Evolutionary conservation across 2,888 invertebrate species (phyloP), one percentile per base, ranked within the genome.

Genomic region (Boloria selene): DNA sequence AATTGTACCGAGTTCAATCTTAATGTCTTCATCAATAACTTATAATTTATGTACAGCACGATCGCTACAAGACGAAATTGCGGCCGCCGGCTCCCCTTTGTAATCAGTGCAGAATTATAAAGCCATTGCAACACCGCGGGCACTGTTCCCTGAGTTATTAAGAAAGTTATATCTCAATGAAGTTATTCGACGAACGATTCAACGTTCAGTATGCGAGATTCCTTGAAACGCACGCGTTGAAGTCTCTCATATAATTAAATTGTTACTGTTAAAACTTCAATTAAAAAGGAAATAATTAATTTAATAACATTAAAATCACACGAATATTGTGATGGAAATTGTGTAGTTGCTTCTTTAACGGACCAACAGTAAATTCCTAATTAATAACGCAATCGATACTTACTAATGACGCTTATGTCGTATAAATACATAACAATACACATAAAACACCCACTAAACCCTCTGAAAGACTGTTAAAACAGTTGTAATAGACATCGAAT

Each of bases 81-180:
- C 93, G 93, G 93, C 93, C 93, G 93, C 93, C 93, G 94, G 93
- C 93, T 92, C 92, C 92, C 86, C 88, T 90, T 90, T 90, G 90
- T 90, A 92, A 92, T 92, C 91, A 91, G 88, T 86, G 86, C 86
- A 87, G 86, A 88, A 91, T 92, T 91, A 91, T 90, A 91, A 90
- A 87, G 84, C 86, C 84, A 82, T 87, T 85, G 85, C 85, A 85
- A 82, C 86, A 88, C 90, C 88, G 88, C 87, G 75, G 88, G 88
- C 82, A 82, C 81, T 80, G 81, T 79, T 78, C 76, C 75, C 72
- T 73, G 77, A 80, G 81, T 82, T 83, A 80, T 83, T 84, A 80
- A 82, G 77, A 84, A 81, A 83, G 78, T 84, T 84, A 78, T 82
- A 82, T 84, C 84, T 87, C 83, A 86, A 86, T 86, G 79, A 76